Evolutionary conservation across 1,140 invertebrate genomes (phyloP).

Genomic region (Rhizoglyphus robini): DNA sequence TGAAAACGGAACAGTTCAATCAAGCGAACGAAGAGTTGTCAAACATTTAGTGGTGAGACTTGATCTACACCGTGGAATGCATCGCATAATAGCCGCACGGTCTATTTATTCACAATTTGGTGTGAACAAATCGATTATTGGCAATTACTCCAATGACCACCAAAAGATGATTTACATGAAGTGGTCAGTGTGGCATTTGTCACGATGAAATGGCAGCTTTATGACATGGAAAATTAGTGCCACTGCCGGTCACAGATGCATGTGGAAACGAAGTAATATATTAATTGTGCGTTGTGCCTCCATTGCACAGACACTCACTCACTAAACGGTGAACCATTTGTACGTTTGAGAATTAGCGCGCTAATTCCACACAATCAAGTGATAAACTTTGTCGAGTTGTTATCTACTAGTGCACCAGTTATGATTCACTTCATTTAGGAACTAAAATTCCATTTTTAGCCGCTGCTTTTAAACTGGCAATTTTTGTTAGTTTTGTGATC

Average conservation of each 20-base stretch:
- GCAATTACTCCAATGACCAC: background rate
- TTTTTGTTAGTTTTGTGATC: no score
- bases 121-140: background rate
- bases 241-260: background rate
- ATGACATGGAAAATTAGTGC: background rate
- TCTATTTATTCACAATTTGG: background rate
- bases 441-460: background rate
- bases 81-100: background rate
- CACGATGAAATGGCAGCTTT: background rate
- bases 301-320: background rate
- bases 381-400: background rate
- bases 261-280: no score
- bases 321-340: background rate
- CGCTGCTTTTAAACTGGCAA: no score
- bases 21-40: background rate
- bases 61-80: background rate
- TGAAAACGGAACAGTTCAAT: slow-evolving; percentile 5
- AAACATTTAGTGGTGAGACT: background rate
- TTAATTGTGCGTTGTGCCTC: no score
- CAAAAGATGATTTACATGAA: background rate
- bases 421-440: background rate
- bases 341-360: background rate
- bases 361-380: background rate
- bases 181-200: background rate
- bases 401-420: background rate